Evolutionary conservation across 2,113 vertebrate genomes (phyloP).

Genomic region (Hylia prasina): DNA sequence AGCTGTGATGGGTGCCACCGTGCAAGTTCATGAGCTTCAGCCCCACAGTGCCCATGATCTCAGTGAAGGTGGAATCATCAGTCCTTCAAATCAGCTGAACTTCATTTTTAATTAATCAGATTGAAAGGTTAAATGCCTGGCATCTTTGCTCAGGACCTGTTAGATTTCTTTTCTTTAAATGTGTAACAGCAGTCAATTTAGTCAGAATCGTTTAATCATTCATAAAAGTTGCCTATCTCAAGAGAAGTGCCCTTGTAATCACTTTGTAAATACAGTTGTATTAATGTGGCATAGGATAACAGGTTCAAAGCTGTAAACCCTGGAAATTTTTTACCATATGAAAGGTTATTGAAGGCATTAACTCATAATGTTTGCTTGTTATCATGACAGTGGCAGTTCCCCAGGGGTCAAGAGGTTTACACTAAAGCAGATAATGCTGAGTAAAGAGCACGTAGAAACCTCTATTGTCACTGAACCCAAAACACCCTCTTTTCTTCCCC

Average conservation of each 20-base stretch:
- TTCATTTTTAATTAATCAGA: not conserved
- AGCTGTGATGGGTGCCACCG: not conserved
- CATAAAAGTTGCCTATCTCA: constrained; percentile 32
- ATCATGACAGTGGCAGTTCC: not conserved
- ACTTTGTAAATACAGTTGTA: constrained; percentile 54
- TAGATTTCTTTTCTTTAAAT: not conserved
- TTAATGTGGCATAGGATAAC: constrained; percentile 49
- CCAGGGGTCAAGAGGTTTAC: not conserved
- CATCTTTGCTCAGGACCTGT: not conserved
- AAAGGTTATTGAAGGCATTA: constrained; percentile 46
- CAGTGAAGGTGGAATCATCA: not conserved
- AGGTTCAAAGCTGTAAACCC: constrained; percentile 75
- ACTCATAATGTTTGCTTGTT: not conserved
- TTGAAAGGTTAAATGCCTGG: not conserved
- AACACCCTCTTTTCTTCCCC: not conserved
- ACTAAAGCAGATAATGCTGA: not conserved
- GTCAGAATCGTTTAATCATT: constrained; percentile 60
- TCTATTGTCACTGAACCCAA: not conserved
- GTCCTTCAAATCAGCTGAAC: not conserved
- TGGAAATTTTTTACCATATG: constrained; percentile 72
- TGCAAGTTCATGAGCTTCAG: not conserved
- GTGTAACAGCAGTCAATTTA: not conserved
- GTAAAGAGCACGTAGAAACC: not conserved
- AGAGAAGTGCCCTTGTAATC: constrained; percentile 39
- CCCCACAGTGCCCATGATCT: not conserved